A percentile compares a stretch with the other conserved stretches of the same genome.
Conservation (phyloP, 2,797 vertebrate species). For the Paramormyrops hopkinsi region DNA sequence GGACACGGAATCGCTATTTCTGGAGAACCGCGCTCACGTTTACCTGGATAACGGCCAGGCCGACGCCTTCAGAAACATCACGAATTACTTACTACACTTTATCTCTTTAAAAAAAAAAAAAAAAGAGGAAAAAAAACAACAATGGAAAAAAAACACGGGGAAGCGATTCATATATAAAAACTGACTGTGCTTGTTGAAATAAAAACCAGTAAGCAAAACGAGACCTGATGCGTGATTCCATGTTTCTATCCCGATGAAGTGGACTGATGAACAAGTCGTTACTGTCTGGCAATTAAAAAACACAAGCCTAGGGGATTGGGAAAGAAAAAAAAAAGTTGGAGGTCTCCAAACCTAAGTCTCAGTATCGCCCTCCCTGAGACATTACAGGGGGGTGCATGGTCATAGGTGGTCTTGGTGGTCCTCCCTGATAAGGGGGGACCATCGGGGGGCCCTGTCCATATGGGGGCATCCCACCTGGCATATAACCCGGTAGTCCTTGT, state of each 20-base stretch:
- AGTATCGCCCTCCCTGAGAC: constrained; percentile 97
- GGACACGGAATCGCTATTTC: constrained; percentile 80
- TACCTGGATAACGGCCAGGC: constrained; percentile 80
- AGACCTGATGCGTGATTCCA: constrained; percentile 77
- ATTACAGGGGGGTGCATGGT: constrained; percentile 98
- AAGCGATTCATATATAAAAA: constrained; percentile 87
- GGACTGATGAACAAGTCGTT: constrained; percentile 41
- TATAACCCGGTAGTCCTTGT: constrained; percentile 91
- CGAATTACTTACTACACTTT: constrained; percentile 90
- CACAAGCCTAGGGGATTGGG: constrained; percentile 55
- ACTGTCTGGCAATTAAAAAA: constrained; percentile 82
- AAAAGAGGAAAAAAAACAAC: constrained; percentile 65
- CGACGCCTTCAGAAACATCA: constrained; percentile 96
- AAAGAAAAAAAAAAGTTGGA: constrained; percentile 88
- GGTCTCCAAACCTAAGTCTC: constrained; percentile 97
- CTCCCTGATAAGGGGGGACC: constrained; percentile 91
- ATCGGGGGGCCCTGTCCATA: constrained; percentile 94
- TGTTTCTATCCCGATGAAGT: constrained; percentile 45
- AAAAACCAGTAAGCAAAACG: constrained; percentile 72
- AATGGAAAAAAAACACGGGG: constrained; percentile 57
- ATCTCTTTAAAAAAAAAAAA: constrained; percentile 92
- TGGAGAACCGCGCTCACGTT: constrained; percentile 84
- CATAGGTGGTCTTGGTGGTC: constrained; percentile 85
- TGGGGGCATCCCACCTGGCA: constrained; percentile 90
- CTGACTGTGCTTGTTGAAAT: constrained; percentile 41